Evolutionary conservation across 2,888 invertebrate species (phyloP), one percentile per base, ranked within the genome.

Genomic region (Stictocephala bisonia): DNA sequence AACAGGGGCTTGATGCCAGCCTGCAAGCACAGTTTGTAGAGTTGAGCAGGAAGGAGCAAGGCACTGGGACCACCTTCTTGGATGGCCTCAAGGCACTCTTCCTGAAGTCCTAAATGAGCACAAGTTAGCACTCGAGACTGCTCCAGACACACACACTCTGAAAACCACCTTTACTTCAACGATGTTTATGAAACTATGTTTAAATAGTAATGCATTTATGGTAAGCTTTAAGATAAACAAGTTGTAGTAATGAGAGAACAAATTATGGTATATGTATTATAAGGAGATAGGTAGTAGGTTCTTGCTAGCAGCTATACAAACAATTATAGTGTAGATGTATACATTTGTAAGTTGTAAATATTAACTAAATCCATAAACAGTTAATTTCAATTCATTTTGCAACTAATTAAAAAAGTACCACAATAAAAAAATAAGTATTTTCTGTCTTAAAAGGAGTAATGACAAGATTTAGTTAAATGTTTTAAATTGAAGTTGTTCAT

Each of bases 1-100:
- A 87, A 89, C 13, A 88, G 82, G 0, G 91, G 90, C 22, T 87
- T 83, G 40, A 91, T 83, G 0, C 91, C 91, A 3, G 88, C 86
- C 0, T 85, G 80, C 0, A 87, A 80, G 75, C 89, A 88, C 4
- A 88, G 87, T 66, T 85, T 84, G 82, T 88, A 90, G 56, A 88
- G 82, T 29, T 88, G 86, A 6, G 85, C 83, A 0, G 92, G 92
- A 77, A 88, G 86, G 22, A 90, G 82, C 26, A 92, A 81, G 70
- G 88, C 86, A 0, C 88, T 84, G 0, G 91, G 89, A 0, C 90
- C 91, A 0, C 86, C 84, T 7, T 84, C 83, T 72, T 87, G 86
- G 48, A 92, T 84, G 3, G 88, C 86, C 40, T 85, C 83, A 9
- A 91, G 83, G 15, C 91, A 83, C 77, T 88, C 87, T 0, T 88